phyloP scores from a whole-genome alignment of 92 coral and sea anemone species.

The Montipora capitata region DNA sequence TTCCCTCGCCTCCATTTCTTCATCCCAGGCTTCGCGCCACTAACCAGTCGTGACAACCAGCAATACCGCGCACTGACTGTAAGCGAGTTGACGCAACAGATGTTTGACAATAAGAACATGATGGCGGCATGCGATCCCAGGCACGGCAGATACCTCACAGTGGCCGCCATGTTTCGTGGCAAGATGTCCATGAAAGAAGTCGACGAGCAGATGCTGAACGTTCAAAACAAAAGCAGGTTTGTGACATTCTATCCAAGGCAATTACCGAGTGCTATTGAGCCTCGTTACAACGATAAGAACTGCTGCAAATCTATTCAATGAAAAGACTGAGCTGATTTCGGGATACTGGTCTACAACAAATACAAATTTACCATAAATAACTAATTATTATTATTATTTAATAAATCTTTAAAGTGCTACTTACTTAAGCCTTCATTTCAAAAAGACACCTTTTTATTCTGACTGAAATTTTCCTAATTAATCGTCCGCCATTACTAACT shows the following conservation, averaged over 20 bases:
- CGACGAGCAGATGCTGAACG: constrained; percentile 71
- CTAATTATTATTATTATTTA: too few species aligned
- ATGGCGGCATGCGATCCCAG: constrained; percentile 99
- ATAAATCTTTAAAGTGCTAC: too few species aligned
- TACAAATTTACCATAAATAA: too few species aligned
- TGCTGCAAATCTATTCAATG: too few species aligned
- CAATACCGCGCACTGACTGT: constrained; percentile 91
- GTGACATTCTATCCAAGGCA: background rate
- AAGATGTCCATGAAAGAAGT: constrained; percentile 89
- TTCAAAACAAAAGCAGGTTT: constrained; percentile 78
- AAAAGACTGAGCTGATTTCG: too few species aligned
- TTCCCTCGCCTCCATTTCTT: constrained; percentile 95
- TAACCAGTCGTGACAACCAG: constrained; percentile 85
- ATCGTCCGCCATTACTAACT: too few species aligned
- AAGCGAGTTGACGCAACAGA: constrained; percentile 94
- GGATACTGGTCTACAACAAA: too few species aligned
- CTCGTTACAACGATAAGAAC: background rate
- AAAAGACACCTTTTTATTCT: too few species aligned
- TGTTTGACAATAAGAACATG: constrained; percentile 98
- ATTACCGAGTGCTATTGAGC: background rate
- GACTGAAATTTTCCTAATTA: too few species aligned
- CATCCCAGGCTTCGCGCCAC: constrained; percentile 95
- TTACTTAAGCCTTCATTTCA: too few species aligned
- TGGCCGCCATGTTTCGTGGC: constrained; percentile 91
- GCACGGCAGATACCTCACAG: constrained; percentile 92